Conservation (phyloP, 2,888 invertebrate species). For the Eupithecia subfuscata region DNA sequence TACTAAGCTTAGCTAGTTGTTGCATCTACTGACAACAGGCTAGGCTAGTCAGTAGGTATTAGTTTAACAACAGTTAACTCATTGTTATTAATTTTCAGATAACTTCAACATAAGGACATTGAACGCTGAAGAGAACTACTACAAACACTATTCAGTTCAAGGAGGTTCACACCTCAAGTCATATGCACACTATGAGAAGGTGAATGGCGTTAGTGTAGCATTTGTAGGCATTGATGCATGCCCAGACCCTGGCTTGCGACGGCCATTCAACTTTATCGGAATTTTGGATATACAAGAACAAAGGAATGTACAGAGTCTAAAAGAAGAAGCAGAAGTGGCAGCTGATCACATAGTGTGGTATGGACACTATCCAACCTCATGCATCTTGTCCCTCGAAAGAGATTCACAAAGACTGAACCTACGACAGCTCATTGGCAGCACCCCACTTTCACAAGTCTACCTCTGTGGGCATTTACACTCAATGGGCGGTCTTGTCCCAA, state of each 20-base stretch:
- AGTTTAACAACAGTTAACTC: neutral
- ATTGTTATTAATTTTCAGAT: slow-evolving; percentile 84
- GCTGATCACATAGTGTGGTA: slow-evolving; percentile 85
- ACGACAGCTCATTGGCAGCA: slow-evolving; percentile 84
- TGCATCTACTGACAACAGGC: neutral
- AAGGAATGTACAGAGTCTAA: slow-evolving; percentile 81
- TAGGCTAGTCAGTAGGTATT: neutral
- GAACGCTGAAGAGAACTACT: slow-evolving; percentile 89
- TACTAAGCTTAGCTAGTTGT: neutral
- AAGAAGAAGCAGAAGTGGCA: slow-evolving; percentile 78
- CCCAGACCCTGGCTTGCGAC: slow-evolving; percentile 91
- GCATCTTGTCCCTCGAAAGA: slow-evolving; percentile 87
- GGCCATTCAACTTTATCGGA: slow-evolving; percentile 97
- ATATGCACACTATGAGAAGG: slow-evolving; percentile 85
- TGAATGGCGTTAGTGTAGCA: slow-evolving; percentile 87
- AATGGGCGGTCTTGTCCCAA: slow-evolving; percentile 89
- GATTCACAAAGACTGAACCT: slow-evolving; percentile 77
- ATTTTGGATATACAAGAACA: slow-evolving; percentile 85
- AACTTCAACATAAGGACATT: slow-evolving; percentile 92
- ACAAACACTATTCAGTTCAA: slow-evolving; percentile 91
- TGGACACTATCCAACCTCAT: slow-evolving; percentile 96
- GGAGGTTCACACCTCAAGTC: slow-evolving; percentile 88
- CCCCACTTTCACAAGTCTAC: slow-evolving; percentile 88
- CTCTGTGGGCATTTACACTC: slow-evolving; percentile 96
- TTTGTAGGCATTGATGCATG: slow-evolving; percentile 95